Evolutionary conservation across 2,888 invertebrate genomes (phyloP), one percentile per base, ranked within the genome.

Genomic region (Heteromyza rotundicornis): DNA sequence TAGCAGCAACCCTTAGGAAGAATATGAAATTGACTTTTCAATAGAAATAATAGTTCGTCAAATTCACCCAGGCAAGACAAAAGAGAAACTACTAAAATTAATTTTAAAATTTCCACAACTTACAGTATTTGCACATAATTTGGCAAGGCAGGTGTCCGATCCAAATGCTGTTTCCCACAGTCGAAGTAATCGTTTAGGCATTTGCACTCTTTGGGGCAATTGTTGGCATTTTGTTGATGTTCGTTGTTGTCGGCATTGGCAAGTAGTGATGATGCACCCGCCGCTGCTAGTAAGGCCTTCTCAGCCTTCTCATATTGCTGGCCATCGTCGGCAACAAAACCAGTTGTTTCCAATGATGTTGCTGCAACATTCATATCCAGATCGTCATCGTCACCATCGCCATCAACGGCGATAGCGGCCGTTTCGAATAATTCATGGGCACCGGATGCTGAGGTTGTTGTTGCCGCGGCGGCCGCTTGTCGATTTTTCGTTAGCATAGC

Each of bases 111-210:
- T n/a, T n/a, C n/a, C 27, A 27, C 51, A 60, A 76, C 83, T 89
- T 89, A 92, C 89, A 93, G 86, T 78, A 87, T 86, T 84, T 88
- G 87, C 81, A 90, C 89, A 90, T 92, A 92, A 84, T 85, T 85
- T 64, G 92, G 92, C 80, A 93, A 86, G 84, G 88, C 84, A 70
- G 93, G 92, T 81, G 92, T 87, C 74, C 86, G 85, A 70, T 86
- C 86, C 76, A 92, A 86, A 81, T 89, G 89, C 79, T 87, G 87
- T 76, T 88, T 88, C 70, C 89, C 88, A 85, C 93, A 94, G 84
- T 91, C 90, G 64, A 92, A 90, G 81, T 89, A 89, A 72, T 86
- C 86, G 75, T 89, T 88, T 71, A 92, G 84, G 82, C 92, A 92
- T 76, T 85, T 86, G 83, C 93, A 94, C 59, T 76, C 73, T 73